phyloP scores from a whole-genome alignment of 1,140 invertebrate genomes.

The Ceratosolen fusciceps region DNA sequence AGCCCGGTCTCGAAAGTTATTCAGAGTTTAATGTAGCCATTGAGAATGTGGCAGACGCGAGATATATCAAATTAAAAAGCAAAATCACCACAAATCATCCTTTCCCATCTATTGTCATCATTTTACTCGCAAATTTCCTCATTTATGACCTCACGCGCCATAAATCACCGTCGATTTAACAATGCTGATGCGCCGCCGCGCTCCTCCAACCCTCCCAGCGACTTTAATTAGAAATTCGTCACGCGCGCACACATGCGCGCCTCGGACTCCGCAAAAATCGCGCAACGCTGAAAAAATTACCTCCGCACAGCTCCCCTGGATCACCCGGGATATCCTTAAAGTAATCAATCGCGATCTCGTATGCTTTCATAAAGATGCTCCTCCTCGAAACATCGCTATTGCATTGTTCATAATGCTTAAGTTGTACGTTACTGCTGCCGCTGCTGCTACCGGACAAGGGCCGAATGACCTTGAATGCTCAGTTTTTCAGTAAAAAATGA shows the following conservation, averaged over 20 bases:
- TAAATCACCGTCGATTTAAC: constrained; percentile 50
- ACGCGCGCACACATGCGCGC: constrained; percentile 17
- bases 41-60: constrained; percentile 24
- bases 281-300: constrained; percentile 16
- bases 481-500: too few relatives aligned
- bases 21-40: constrained; percentile 29
- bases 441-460: too few relatives aligned
- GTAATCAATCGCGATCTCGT: constrained; percentile 12
- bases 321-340: not conserved
- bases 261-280: constrained; percentile 1
- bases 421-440: too few relatives aligned
- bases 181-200: constrained; percentile 41
- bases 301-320: not conserved
- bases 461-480: too few relatives aligned
- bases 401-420: too few relatives aligned
- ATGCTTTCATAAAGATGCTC: not conserved
- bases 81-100: constrained; percentile 51
- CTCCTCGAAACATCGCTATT: too few relatives aligned
- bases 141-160: constrained; percentile 48
- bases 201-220: constrained; percentile 6
- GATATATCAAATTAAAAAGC: constrained; percentile 47
- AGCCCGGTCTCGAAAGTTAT: constrained; percentile 19
- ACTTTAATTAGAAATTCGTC: constrained; percentile 50
- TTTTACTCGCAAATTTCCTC: constrained; percentile 51
- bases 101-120: constrained; percentile 50